A percentile compares a stretch with the other conserved stretches of the same genome.
These are phyloP conservation scores for Heliconius ismenius DNA, from an alignment of 2,888 invertebrate genomes.

Conservation along the genomic window DNA sequence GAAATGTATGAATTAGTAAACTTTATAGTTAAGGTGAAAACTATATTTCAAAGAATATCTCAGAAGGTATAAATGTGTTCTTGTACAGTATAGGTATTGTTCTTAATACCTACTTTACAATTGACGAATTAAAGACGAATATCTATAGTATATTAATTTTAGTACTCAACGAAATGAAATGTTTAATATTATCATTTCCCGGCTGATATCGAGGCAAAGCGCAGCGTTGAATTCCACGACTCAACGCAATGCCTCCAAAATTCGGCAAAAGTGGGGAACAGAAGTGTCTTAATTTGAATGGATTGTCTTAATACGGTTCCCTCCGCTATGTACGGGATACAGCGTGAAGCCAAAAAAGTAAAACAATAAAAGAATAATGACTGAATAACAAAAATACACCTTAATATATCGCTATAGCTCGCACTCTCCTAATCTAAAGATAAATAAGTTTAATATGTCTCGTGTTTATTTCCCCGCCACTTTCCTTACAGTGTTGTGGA, in stretches of 20 bases:
- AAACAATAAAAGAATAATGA: not conserved
- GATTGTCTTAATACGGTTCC: too few relatives aligned
- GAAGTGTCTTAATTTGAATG: too few relatives aligned
- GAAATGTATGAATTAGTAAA: not conserved
- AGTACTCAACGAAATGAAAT: not conserved
- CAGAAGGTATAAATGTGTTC: too few relatives aligned
- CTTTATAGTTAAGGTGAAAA: not conserved
- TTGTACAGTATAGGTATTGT: not conserved
- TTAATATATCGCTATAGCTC: constrained; percentile 12
- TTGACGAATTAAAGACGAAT: not conserved
- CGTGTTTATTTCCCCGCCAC: constrained; percentile 46
- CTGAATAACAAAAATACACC: not conserved
- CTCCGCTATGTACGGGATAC: too few relatives aligned
- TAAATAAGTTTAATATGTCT: constrained; percentile 39
- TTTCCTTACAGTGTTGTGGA: constrained; percentile 74
- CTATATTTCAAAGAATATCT: too few relatives aligned
- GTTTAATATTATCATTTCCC: too few relatives aligned
- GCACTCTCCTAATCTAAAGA: constrained; percentile 34
- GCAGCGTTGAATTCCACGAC: too few relatives aligned
- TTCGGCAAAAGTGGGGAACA: too few relatives aligned
- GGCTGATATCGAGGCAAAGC: too few relatives aligned
- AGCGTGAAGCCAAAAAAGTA: too few relatives aligned
- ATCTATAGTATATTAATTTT: not conserved
- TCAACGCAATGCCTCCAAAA: too few relatives aligned
- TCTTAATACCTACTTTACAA: not conserved